Conservation (phyloP, 2,888 invertebrate species). For the Hemithea aestivaria region DNA sequence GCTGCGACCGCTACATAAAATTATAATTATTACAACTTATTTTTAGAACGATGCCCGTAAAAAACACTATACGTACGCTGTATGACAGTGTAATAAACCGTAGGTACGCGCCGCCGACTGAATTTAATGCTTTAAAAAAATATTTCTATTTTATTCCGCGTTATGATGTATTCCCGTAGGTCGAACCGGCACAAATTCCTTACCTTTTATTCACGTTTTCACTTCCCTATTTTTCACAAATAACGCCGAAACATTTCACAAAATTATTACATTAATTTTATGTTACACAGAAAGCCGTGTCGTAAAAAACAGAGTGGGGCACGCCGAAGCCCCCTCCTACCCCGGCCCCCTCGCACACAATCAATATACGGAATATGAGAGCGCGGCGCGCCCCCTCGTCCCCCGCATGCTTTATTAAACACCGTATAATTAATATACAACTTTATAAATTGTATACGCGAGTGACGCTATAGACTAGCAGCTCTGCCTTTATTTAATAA, state of each 20-base stretch:
- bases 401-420: constrained; percentile 78
- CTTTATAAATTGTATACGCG: constrained; percentile 68
- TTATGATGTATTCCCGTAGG: constrained; percentile 55
- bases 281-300: constrained; percentile 80
- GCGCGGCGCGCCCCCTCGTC: constrained; percentile 77
- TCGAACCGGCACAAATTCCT: constrained; percentile 55
- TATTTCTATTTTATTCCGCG: constrained; percentile 65
- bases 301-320: constrained; percentile 81
- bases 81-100: constrained; percentile 77
- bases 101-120: constrained; percentile 77
- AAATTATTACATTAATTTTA: constrained; percentile 77
- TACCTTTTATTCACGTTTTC: constrained; percentile 71
- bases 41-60: constrained; percentile 80
- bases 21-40: constrained; percentile 80
- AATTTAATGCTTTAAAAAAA: constrained; percentile 73
- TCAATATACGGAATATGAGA: constrained; percentile 80
- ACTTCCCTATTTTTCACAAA: constrained; percentile 74
- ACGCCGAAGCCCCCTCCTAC: constrained; percentile 78
- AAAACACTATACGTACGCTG: constrained; percentile 80
- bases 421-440: constrained; percentile 76
- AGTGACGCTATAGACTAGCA: constrained; percentile 45
- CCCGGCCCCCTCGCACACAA: constrained; percentile 79
- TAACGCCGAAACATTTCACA: constrained; percentile 79
- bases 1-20: constrained; percentile 78
- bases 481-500: no score